Evolutionary conservation across 1,140 invertebrate species (phyloP).

Genomic region (Sogatella furcifera): DNA sequence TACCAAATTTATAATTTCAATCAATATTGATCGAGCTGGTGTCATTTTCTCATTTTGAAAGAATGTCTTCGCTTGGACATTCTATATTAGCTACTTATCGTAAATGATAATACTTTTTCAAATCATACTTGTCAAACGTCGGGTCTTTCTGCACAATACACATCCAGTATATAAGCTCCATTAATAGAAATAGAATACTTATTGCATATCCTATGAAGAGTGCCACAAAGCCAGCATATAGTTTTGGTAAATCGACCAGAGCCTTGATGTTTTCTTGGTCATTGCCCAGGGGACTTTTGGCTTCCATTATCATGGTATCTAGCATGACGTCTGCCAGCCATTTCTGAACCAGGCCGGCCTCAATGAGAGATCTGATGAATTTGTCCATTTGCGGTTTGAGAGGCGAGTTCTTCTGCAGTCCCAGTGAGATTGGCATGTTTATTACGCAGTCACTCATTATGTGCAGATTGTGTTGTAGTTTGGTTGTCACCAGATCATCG

Average conservation of each 20-base stretch:
- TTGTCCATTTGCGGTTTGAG: conserved; percentile 56
- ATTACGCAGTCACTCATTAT: conserved; percentile 71
- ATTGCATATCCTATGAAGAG: conserved; percentile 53
- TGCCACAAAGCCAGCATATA: conserved; percentile 62
- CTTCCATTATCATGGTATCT: conserved; percentile 36
- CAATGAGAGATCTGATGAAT: conserved; percentile 50
- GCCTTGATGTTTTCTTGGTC: conserved; percentile 47
- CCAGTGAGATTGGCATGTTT: conserved; percentile 66
- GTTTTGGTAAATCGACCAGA: conserved; percentile 59
- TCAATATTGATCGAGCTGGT: too few relatives aligned
- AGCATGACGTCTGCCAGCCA: conserved; percentile 65
- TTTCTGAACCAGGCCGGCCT: conserved; percentile 64
- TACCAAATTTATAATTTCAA: too few relatives aligned
- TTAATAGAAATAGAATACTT: conserved; percentile 41
- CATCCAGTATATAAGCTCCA: conserved; percentile 54
- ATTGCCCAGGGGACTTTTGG: conserved; percentile 30
- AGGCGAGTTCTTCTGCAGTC: conserved; percentile 69
- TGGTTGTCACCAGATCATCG: too few relatives aligned
- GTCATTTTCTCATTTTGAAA: too few relatives aligned
- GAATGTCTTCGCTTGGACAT: too few relatives aligned
- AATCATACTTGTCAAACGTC: conserved; percentile 54
- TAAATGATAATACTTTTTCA: conserved; percentile 39
- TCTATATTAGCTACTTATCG: too few relatives aligned
- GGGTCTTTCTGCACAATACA: conserved; percentile 51
- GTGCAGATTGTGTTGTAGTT: conserved; percentile 38